These are phyloP conservation scores for Callorhinus ursinus DNA, from an alignment of 2,113 vertebrate genomes.

Conservation along the genomic window DNA sequence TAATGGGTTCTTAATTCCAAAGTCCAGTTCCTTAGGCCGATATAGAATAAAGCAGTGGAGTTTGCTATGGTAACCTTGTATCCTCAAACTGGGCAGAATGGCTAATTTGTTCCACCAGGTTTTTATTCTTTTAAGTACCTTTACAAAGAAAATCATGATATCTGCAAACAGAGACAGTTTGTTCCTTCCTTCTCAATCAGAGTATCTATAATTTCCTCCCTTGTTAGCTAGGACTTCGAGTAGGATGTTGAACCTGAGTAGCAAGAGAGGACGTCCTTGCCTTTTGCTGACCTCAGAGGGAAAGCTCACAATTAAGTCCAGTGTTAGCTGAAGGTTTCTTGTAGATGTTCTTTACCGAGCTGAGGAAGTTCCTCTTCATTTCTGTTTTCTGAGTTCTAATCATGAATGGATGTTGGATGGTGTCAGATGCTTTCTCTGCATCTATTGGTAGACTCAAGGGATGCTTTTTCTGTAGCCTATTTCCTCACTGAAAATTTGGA, in stretches of 20 bases:
- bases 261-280: neutral
- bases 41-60: neutral
- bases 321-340: neutral
- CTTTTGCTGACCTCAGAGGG: neutral
- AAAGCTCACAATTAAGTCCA: too few species aligned
- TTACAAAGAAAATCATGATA: neutral
- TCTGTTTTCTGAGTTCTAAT: neutral
- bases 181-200: neutral
- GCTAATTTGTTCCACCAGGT: neutral
- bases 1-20: neutral
- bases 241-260: neutral
- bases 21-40: neutral
- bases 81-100: neutral
- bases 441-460: neutral
- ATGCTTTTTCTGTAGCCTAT: neutral
- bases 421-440: neutral
- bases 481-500: neutral
- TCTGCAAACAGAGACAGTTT: neutral
- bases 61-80: neutral
- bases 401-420: neutral
- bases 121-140: neutral
- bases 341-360: neutral
- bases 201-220: neutral
- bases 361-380: neutral
- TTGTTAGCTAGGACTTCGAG: neutral